Evolutionary conservation across 2,113 vertebrate species (phyloP).

Genomic region (Odontesthes bonariensis): DNA sequence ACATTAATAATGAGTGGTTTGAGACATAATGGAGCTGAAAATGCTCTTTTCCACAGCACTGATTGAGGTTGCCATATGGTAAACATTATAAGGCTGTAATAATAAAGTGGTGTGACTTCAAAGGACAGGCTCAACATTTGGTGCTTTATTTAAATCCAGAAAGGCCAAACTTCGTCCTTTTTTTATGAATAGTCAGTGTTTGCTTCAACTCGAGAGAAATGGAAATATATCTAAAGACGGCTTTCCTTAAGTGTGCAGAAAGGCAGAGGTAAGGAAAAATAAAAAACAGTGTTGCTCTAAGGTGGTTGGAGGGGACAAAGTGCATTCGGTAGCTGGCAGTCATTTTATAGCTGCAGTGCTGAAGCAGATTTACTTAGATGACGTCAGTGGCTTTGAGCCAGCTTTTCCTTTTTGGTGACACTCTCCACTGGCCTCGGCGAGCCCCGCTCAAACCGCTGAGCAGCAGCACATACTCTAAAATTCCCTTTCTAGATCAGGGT

Average conservation of each 20-base stretch:
- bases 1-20: constrained; percentile 55
- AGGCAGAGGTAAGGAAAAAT: constrained; percentile 4
- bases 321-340: constrained; percentile 86
- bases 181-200: constrained; percentile 16
- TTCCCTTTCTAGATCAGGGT: constrained; percentile 90
- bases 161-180: constrained; percentile 19
- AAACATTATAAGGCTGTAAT: constrained; percentile 64
- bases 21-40: constrained; percentile 48
- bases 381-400: constrained; percentile 94
- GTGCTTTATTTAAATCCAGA: constrained; percentile 42
- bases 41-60: constrained; percentile 53
- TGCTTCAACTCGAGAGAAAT: constrained; percentile 18
- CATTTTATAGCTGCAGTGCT: constrained; percentile 88
- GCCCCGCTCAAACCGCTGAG: constrained; percentile 86
- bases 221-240: constrained; percentile 20
- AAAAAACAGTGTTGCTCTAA: constrained; percentile 60
- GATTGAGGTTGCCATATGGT: constrained; percentile 64
- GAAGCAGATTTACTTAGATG: constrained; percentile 92
- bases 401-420: constrained; percentile 89
- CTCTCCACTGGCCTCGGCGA: constrained; percentile 88
- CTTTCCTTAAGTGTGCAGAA: constrained; percentile 39
- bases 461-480: constrained; percentile 88
- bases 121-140: constrained; percentile 46
- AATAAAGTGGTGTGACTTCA: constrained; percentile 63
- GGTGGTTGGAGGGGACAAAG: constrained; percentile 90